phyloP scores from a whole-genome alignment of 2,113 vertebrate genomes.

The Madoqua kirkii region DNA sequence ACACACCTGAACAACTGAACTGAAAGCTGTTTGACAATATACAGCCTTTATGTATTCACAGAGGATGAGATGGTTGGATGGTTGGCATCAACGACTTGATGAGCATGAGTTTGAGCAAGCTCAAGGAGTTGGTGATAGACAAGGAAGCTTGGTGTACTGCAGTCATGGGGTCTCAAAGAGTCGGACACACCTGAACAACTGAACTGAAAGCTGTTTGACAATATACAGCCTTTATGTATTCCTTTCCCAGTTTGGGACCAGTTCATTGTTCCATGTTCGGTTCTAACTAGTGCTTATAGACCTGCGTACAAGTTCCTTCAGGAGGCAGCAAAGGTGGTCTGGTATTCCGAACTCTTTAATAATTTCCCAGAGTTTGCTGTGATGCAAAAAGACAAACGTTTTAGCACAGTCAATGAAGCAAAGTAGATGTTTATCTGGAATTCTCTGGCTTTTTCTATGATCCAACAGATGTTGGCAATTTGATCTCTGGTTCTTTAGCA shows the following conservation, averaged over 20 bases:
- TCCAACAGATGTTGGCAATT: background rate
- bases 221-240: background rate
- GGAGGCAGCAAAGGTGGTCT: background rate
- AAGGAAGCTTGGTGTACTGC: accelerated
- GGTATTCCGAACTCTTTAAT: background rate
- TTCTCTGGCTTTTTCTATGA: background rate
- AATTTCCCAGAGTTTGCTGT: background rate
- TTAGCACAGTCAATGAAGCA: background rate
- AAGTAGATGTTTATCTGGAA: background rate
- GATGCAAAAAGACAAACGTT: background rate
- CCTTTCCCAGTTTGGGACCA: background rate
- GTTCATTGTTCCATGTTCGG: background rate
- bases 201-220: background rate
- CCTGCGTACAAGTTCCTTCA: background rate
- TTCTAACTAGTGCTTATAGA: background rate
- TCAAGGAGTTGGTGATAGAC: background rate
- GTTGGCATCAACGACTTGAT: background rate
- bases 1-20: background rate
- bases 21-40: background rate
- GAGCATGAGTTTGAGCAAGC: background rate
- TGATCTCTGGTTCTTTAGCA: background rate
- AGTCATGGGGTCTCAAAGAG: background rate
- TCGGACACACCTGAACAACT: background rate
- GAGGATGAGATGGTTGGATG: background rate
- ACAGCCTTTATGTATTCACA: background rate